phyloP scores from a whole-genome alignment of 2,797 vertebrate species.

The Miichthys miiuy region DNA sequence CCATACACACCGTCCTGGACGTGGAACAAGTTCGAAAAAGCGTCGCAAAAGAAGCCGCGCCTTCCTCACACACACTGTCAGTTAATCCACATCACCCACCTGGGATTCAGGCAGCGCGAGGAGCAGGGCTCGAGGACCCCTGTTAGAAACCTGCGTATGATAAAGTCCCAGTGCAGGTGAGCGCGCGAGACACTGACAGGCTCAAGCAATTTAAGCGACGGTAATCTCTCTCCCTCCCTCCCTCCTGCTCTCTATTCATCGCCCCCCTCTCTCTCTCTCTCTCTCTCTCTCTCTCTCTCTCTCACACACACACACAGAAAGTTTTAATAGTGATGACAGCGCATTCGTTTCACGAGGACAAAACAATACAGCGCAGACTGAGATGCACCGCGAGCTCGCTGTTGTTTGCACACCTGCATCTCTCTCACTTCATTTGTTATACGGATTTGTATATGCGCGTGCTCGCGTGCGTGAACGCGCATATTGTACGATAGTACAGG shows the following conservation, averaged over 20 bases:
- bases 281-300: not conserved
- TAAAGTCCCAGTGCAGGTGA: conserved; percentile 66
- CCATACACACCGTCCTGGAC: conserved; percentile 24
- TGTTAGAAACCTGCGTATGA: not conserved
- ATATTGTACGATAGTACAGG: too few relatives aligned
- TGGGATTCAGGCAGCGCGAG: not conserved
- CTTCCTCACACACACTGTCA: conserved; percentile 28
- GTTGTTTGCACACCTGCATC: conserved; percentile 55
- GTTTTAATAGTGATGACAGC: conserved; percentile 16
- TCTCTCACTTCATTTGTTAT: not conserved
- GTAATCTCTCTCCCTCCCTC: conserved; percentile 51
- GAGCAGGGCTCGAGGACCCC: conserved; percentile 3
- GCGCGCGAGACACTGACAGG: conserved; percentile 47
- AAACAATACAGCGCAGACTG: conserved; percentile 7
- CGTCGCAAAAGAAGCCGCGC: conserved; percentile 35
- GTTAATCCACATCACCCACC: conserved; percentile 60
- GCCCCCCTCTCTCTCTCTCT: conserved; percentile 7
- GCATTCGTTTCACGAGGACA: not conserved
- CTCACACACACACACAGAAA: not conserved
- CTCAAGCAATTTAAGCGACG: conserved; percentile 41
- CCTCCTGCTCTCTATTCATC: conserved; percentile 5
- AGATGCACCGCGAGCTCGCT: not conserved
- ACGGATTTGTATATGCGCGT: not conserved
- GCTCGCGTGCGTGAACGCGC: not conserved
- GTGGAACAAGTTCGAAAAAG: conserved; percentile 62